Evolutionary conservation across 2,797 vertebrate species (phyloP).

Genomic region (Ispidina lecontei): DNA sequence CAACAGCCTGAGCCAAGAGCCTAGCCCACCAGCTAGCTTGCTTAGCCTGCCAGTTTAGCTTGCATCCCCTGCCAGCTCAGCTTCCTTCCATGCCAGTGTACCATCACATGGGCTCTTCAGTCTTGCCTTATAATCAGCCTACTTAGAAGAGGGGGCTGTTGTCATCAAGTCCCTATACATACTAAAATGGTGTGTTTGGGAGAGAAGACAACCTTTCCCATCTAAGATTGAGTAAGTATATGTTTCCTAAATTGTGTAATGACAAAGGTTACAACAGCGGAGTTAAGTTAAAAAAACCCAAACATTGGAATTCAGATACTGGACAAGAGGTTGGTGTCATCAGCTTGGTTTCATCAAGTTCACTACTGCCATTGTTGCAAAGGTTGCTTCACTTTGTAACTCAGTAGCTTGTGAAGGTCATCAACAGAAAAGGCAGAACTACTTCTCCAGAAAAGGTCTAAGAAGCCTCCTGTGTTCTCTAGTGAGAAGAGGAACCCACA

Average conservation of each 20-base stretch:
- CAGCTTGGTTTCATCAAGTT: neutral
- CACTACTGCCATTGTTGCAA: accelerated
- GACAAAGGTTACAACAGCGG: neutral
- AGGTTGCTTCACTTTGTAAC: neutral
- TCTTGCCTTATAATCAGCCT: neutral
- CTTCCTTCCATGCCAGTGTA: neutral
- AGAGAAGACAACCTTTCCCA: neutral
- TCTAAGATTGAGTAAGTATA: neutral
- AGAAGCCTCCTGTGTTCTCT: neutral
- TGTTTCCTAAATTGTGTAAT: neutral
- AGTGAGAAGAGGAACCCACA: neutral
- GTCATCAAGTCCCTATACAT: no score
- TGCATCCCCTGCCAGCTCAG: no score
- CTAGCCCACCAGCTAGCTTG: no score
- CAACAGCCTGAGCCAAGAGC: no score
- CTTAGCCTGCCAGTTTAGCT: no score
- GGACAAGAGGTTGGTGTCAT: neutral
- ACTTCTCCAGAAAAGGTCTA: neutral
- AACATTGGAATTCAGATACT: neutral
- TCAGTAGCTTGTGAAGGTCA: neutral
- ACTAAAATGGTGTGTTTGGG: neutral
- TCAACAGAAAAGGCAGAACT: neutral
- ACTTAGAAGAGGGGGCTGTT: no score
- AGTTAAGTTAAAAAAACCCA: neutral
- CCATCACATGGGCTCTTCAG: neutral